Base-by-base conservation (phyloP, 2,797 vertebrate genomes). In the Miichthys miiuy region DNA sequence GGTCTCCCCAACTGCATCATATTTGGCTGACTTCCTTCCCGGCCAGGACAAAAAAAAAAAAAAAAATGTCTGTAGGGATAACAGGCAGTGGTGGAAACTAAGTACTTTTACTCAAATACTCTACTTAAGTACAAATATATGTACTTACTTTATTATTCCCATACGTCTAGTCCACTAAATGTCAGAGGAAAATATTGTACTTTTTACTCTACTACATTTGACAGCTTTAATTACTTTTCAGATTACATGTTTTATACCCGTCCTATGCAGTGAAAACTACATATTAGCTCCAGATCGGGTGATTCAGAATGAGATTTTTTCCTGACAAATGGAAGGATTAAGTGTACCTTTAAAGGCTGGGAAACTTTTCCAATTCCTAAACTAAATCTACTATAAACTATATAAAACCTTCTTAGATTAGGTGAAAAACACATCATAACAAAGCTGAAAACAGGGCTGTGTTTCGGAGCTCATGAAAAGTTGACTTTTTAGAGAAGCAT, bases 1-100 rank as follows among this genome's bases (percentile, higher is more conserved):
- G 81, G 82, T 80, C 79, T 73, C 62, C 82, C 57, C 21, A 80
- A 66, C 83, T 89, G 87, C 88, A 90, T 94, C 92, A 85, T 83
- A 68, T 89, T 85, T 88, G 84, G 84, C 60, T 64, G 27, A 70
- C 75, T 77, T 85, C 81, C 85, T 81, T 42, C 23, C 58, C 47
- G 21, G 46, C 67, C 66, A 46, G 76, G 42, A 44, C 42, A 44
- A 12, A 44, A 14, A 42, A 41, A 41, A 21, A 51, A 51, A 75
- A 42, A 63, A 68, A 60, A 64, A 20, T 17, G 21, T 16, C 3
- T 42, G 1, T 34, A 51, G 57, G 57, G 48, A 55, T 44, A 60
- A 73, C 54, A 42, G 23, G 46, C 30, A 30, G 8, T 5, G 1
- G n/a, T 54, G 65, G 14, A 66, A 27, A 13, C 66, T 21, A 13